A percentile compares a stretch with the other conserved stretches of the same genome.
phyloP scores from a whole-genome alignment of 2,888 invertebrate species.

The Elmis aenea region DNA sequence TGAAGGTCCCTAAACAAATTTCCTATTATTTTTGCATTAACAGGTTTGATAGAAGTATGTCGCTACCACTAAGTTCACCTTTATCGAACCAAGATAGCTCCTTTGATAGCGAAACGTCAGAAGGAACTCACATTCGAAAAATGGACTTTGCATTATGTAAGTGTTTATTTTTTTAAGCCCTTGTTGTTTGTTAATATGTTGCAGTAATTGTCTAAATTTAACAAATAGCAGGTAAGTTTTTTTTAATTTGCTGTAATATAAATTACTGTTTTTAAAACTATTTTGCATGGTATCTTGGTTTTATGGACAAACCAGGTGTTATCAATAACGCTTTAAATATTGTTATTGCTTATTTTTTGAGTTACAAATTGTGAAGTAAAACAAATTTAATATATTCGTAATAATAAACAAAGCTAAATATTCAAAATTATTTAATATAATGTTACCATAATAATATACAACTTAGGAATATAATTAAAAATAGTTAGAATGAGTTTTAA shows the following conservation, averaged over 20 bases:
- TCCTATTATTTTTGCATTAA: slow-evolving; percentile 1
- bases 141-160: slow-evolving; percentile 86
- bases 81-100: slow-evolving; percentile 49
- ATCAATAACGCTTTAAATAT: slow-evolving; percentile 4
- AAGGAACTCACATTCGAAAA: slow-evolving; percentile 55
- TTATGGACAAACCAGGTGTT: no score
- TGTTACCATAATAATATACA: no score
- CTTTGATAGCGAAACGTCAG: slow-evolving; percentile 46
- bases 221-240: slow-evolving; percentile 25
- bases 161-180: slow-evolving; percentile 37
- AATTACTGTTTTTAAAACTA: slow-evolving; percentile 3
- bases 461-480: no score
- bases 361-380: no score
- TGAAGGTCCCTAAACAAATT: no score
- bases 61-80: slow-evolving; percentile 55
- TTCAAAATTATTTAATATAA: no score
- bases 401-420: no score
- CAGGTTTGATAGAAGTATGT: slow-evolving; percentile 69
- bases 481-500: no score
- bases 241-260: slow-evolving; percentile 1
- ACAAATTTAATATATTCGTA: no score
- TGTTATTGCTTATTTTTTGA: slow-evolving; percentile 2
- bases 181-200: slow-evolving; percentile 15
- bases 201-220: slow-evolving; percentile 5
- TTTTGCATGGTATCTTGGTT: no score